phyloP scores from a whole-genome alignment of 2,888 invertebrate species.

The Tricholauxania praeusta region DNA sequence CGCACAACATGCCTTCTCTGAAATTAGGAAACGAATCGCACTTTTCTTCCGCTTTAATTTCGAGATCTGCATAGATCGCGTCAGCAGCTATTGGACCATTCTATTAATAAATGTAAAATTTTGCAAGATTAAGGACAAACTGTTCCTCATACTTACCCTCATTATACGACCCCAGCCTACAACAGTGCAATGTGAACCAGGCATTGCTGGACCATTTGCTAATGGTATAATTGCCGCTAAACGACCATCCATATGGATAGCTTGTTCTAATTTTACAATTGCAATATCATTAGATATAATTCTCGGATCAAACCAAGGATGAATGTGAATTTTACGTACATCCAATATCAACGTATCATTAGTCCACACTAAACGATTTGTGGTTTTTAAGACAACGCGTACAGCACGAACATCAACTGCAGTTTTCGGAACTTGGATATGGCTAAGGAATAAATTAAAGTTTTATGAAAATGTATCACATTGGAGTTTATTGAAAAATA shows the following conservation, averaged over 20 bases:
- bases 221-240: slow-evolving; percentile 17
- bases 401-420: not conserved
- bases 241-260: slow-evolving; percentile 18
- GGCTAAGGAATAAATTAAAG: too few relatives aligned
- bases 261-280: slow-evolving; percentile 5
- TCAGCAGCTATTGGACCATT: slow-evolving; percentile 44
- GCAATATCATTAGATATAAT: slow-evolving; percentile 19
- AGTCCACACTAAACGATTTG: slow-evolving; percentile 26
- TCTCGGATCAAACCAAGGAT: not conserved
- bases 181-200: slow-evolving; percentile 46
- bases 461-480: too few relatives aligned
- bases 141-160: slow-evolving; percentile 41
- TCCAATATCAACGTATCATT: slow-evolving; percentile 16
- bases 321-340: slow-evolving; percentile 6
- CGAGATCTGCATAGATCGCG: slow-evolving; percentile 26
- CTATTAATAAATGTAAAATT: not conserved
- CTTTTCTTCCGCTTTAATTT: slow-evolving; percentile 31
- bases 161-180: slow-evolving; percentile 55
- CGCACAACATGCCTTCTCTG: slow-evolving; percentile 44
- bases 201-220: not conserved
- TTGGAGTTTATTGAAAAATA: too few relatives aligned
- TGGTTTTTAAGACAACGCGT: slow-evolving; percentile 30
- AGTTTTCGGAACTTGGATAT: too few relatives aligned
- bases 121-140: too few relatives aligned
- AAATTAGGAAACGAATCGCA: not conserved